Conservation (phyloP, 1,140 invertebrate species). For the Trichonephila inaurata region DNA sequence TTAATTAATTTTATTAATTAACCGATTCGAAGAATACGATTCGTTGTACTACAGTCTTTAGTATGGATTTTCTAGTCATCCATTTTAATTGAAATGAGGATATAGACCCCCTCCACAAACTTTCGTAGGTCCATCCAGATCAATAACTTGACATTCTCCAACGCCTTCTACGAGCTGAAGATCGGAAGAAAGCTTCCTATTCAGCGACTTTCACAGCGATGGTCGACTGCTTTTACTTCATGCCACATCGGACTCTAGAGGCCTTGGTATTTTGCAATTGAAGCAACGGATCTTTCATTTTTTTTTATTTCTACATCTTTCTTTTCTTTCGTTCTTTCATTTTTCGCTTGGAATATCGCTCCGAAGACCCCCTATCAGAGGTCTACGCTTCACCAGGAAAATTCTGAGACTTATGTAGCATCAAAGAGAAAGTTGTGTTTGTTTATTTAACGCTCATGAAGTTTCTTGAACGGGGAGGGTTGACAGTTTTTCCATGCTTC, state of each 20-base stretch:
- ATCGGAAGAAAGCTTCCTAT: background rate
- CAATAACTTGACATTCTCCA: slow-evolving; percentile 9
- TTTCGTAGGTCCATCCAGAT: background rate
- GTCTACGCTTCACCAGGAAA: background rate
- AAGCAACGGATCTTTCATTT: background rate
- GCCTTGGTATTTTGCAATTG: slow-evolving; percentile 34
- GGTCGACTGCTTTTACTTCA: background rate
- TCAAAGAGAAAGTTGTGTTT: background rate
- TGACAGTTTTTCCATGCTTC: too few species aligned
- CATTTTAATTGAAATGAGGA: background rate
- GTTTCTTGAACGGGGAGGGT: too few species aligned
- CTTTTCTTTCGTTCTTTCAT: background rate
- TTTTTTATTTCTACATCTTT: background rate
- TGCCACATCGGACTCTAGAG: slow-evolving; percentile 12
- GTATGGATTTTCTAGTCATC: background rate
- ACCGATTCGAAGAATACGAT: background rate
- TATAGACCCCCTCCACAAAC: background rate
- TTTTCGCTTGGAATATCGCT: background rate
- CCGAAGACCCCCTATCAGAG: background rate
- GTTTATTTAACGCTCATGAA: background rate
- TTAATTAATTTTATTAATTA: slow-evolving; percentile 26
- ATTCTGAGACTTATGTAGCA: background rate
- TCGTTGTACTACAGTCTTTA: background rate
- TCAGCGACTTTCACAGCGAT: background rate
- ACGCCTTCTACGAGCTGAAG: background rate